Evolutionary conservation across 2,113 vertebrate genomes (phyloP), one percentile per base, ranked within the genome.

Genomic region (Corydoras maculifer): DNA sequence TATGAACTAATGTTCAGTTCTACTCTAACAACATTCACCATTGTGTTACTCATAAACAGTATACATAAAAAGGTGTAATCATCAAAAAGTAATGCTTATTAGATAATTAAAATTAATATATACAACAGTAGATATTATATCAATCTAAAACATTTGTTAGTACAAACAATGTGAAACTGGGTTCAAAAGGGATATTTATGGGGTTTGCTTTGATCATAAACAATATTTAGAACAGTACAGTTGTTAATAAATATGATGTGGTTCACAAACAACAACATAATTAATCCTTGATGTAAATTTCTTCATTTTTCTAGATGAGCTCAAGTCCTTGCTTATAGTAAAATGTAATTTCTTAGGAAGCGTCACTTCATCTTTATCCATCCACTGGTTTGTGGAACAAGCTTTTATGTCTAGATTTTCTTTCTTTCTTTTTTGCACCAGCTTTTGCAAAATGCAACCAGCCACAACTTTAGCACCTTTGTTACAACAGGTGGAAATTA

Each of bases 111-210:
- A 43, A 43, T 5, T 43, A 8, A 2, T 43, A 35, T 35, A 4
- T 35, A 35, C 32, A 35, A 35, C 32, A 43, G 35, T 2, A 43
- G 35, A 43, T 43, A 8, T 61, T 57, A 59, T 65, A 73, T 73
- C 50, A 25, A 32, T 18, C 57, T n/a, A 29, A 73, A 73, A 62
- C 62, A 53, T 73, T 48, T 8, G 31, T 18, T 49, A 65, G 70
- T 65, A 55, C 65, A 77, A 73, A 57, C 70, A 60, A 61, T 15
- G n/a, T 53, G 11, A 51, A 30, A 51, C 18, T 29, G 11, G 7
- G 51, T 63, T 32, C 62, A 15, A 48, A 61, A 65, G 48, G 1
- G 4, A 63, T 35, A 10, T 25, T 72, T 73, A 60, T 64, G 35
- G 3, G 51, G 49, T 61, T 51, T 12, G 31, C 3, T 10, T 54